phyloP scores from a whole-genome alignment of 2,113 vertebrate genomes.

The Hippolais icterina region DNA sequence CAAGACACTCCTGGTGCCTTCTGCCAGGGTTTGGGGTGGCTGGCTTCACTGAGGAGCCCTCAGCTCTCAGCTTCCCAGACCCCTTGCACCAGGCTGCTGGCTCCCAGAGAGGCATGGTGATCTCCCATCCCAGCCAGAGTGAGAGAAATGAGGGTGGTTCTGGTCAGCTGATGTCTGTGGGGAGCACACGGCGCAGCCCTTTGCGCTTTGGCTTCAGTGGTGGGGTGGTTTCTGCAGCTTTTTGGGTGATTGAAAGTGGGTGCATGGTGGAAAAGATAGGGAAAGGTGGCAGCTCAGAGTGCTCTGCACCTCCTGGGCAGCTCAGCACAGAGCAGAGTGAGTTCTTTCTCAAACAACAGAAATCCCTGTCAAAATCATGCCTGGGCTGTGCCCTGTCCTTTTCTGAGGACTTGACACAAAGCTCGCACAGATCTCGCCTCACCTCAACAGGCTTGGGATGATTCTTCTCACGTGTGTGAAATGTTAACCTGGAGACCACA shows the following conservation, averaged over 20 bases:
- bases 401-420: not conserved
- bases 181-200: rapidly evolving
- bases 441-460: not conserved
- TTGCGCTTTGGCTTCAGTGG: rapidly evolving
- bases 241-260: not conserved
- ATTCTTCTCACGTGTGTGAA: not conserved
- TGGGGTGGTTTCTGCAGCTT: rapidly evolving
- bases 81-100: rapidly evolving
- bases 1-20: not conserved
- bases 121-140: no score
- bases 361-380: rapidly evolving
- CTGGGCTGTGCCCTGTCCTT: not conserved
- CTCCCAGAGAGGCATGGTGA: not conserved
- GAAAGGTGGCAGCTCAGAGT: rapidly evolving
- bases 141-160: not conserved
- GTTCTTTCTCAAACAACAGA: not conserved
- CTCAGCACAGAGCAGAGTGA: rapidly evolving
- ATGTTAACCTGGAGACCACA: not conserved
- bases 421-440: not conserved
- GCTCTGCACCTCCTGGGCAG: rapidly evolving
- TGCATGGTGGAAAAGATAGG: rapidly evolving
- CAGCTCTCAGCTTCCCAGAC: not conserved
- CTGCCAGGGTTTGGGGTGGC: not conserved
- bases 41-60: not conserved
- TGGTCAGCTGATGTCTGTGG: rapidly evolving